phyloP scores from a whole-genome alignment of 2,888 invertebrate genomes.

The Aplocera efformata region DNA sequence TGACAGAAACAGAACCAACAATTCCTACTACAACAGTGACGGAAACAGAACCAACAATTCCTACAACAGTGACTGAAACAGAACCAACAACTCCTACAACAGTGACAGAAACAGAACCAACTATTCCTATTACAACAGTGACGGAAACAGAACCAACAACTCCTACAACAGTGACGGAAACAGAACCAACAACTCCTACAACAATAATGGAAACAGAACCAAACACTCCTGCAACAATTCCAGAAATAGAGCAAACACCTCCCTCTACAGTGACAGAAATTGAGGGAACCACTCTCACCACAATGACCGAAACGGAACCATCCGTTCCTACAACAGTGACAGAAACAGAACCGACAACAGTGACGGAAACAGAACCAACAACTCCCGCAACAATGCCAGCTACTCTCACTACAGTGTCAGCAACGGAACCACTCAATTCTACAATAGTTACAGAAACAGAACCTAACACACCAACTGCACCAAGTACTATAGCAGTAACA shows the following conservation, averaged over 20 bases:
- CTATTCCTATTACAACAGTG: slow-evolving; percentile 11
- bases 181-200: slow-evolving; percentile 1
- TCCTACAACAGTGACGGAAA: slow-evolving; percentile 10
- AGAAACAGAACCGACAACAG: not conserved
- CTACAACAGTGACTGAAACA: slow-evolving; percentile 4
- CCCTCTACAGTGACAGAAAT: too few species aligned
- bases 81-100: slow-evolving; percentile 9
- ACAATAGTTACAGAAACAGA: slow-evolving; percentile 13
- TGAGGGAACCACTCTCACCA: not conserved
- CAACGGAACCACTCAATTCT: not conserved
- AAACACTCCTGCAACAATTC: slow-evolving; percentile 5
- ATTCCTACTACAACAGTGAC: slow-evolving; percentile 1
- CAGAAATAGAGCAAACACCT: slow-evolving; percentile 4
- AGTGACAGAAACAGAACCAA: slow-evolving; percentile 3
- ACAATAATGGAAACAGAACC: slow-evolving; percentile 9
- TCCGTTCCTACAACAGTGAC: slow-evolving; percentile 2
- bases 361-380: not conserved
- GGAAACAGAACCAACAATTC: not conserved
- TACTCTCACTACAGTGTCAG: slow-evolving; percentile 1
- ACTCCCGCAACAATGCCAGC: not conserved
- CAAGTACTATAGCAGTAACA: slow-evolving; percentile 4
- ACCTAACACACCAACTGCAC: slow-evolving; percentile 10
- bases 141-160: too few species aligned
- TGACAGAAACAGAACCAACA: slow-evolving; percentile 5
- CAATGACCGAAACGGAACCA: slow-evolving; percentile 4